phyloP scores from a whole-genome alignment of 2,797 vertebrate species.

The Cheirogaleus major region DNA sequence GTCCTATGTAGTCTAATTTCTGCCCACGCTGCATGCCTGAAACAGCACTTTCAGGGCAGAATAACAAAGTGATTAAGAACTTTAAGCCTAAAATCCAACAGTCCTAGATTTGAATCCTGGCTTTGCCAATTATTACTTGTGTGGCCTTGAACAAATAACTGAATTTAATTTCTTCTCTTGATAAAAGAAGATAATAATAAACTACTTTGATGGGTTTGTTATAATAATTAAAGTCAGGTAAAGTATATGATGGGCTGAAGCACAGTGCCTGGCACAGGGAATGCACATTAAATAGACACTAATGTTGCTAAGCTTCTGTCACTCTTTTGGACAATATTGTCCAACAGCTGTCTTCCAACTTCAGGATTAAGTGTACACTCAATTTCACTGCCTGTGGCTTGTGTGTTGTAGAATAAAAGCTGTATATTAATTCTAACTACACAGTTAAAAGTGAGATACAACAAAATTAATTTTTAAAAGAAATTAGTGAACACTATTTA shows the following conservation, averaged over 20 bases:
- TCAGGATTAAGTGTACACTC: background rate
- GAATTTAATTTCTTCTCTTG: constrained; percentile 51
- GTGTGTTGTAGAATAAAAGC: background rate
- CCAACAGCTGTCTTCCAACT: background rate
- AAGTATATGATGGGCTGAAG: background rate
- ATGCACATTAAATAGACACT: background rate
- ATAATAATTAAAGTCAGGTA: background rate
- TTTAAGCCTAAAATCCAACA: background rate
- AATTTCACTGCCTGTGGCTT: background rate
- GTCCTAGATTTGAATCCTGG: background rate
- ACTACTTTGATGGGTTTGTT: background rate
- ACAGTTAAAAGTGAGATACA: background rate
- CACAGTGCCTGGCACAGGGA: background rate
- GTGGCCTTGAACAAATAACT: background rate
- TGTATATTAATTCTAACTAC: background rate
- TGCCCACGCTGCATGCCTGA: background rate
- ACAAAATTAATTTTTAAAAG: background rate
- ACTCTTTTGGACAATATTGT: background rate
- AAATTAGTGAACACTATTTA: background rate
- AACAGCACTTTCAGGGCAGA: background rate
- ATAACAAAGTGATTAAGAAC: background rate
- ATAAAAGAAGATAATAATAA: constrained; percentile 15
- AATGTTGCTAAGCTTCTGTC: background rate
- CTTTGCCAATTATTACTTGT: background rate
- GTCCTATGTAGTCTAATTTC: background rate